Evolutionary conservation across 2,888 invertebrate genomes (phyloP).

Genomic region (Diploptera punctata): DNA sequence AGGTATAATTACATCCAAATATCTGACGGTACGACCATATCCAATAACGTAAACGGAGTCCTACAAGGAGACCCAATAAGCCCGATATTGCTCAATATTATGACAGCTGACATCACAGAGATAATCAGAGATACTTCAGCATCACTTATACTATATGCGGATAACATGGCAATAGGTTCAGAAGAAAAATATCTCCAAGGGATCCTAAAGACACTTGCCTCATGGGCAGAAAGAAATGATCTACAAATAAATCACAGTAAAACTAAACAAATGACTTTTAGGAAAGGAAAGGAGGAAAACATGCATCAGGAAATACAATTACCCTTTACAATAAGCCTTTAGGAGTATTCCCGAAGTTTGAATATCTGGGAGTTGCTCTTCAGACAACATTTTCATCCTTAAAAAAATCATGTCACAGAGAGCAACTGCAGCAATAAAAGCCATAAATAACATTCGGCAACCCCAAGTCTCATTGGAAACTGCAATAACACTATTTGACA

Average conservation of each 20-base stretch:
- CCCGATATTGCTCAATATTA: too few relatives aligned
- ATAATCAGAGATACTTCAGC: too few relatives aligned
- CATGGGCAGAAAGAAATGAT: background rate
- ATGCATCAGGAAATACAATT: background rate
- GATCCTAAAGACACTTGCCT: background rate
- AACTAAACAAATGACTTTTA: background rate
- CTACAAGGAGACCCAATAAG: too few relatives aligned
- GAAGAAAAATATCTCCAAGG: background rate
- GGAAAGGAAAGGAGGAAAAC: background rate
- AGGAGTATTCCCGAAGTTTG: background rate
- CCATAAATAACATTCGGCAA: background rate
- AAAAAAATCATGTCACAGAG: too few relatives aligned
- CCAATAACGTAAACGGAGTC: too few relatives aligned
- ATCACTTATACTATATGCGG: background rate
- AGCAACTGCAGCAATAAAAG: background rate
- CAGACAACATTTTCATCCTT: background rate
- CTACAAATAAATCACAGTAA: background rate
- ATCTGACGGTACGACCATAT: too few relatives aligned
- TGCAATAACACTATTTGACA: background rate
- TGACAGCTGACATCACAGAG: too few relatives aligned
- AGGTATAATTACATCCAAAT: too few relatives aligned
- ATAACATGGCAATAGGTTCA: background rate
- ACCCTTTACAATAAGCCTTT: background rate
- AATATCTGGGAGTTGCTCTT: background rate
- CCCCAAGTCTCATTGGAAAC: background rate